Conservation (phyloP, 2,113 vertebrate genomes). For the Anolis carolinensis region DNA sequence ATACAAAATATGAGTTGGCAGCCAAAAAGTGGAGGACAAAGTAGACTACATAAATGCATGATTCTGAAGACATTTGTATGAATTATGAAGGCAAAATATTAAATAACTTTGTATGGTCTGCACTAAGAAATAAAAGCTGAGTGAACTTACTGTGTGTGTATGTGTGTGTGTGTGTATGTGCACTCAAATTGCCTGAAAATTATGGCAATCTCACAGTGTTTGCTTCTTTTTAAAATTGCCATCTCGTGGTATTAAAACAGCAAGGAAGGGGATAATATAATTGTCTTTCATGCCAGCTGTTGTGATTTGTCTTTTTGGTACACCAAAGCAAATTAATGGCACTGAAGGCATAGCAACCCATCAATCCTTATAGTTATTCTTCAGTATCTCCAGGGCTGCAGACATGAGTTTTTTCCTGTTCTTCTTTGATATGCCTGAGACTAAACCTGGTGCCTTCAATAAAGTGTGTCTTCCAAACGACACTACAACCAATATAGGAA, state of each 20-base stretch:
- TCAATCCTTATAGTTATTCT: no score
- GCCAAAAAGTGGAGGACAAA: neutral
- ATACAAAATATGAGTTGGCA: neutral
- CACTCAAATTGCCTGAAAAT: no score
- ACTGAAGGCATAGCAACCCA: no score
- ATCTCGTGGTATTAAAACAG: no score
- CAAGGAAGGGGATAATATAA: no score
- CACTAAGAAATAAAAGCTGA: neutral
- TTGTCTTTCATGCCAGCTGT: no score
- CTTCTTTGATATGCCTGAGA: neutral
- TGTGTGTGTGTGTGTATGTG: no score
- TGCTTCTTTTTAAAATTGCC: no score
- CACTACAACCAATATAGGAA: neutral
- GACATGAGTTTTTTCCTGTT: neutral
- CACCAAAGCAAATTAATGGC: no score
- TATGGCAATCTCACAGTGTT: no score
- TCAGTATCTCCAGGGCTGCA: neutral
- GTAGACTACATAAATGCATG: neutral
- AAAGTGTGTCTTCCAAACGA: no score
- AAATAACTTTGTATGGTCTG: neutral
- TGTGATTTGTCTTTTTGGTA: no score
- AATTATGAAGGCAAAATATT: neutral
- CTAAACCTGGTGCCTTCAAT: neutral
- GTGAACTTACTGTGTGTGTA: neutral
- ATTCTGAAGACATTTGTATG: neutral